Conservation (phyloP, 2,113 vertebrate genomes). For the Nematolebias whitei region DNA sequence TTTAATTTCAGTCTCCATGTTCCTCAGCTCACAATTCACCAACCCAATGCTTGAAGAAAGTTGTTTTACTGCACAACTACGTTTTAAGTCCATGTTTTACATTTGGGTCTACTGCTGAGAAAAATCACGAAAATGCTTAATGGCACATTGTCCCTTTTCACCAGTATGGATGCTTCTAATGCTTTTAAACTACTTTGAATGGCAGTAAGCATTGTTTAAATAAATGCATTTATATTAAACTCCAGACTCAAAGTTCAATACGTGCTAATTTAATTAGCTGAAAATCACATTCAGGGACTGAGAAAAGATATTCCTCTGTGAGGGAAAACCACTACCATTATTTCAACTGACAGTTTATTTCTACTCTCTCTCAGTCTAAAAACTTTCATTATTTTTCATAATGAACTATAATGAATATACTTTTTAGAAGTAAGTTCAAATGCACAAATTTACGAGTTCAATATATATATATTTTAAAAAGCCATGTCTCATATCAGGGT, state of each 20-base stretch:
- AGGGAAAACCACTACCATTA: not conserved
- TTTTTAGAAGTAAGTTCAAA: too few relatives aligned
- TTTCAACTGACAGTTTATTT: not conserved
- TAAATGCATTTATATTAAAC: not conserved
- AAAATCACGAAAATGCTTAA: not conserved
- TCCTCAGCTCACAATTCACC: not conserved
- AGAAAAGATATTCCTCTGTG: not conserved
- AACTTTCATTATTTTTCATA: too few relatives aligned
- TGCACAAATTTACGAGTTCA: too few relatives aligned
- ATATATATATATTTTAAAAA: too few relatives aligned
- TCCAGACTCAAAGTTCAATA: slow-evolving; percentile 5
- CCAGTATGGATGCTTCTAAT: not conserved
- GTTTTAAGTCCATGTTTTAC: not conserved
- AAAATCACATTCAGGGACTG: slow-evolving; percentile 5
- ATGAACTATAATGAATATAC: too few relatives aligned
- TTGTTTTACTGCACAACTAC: too few relatives aligned
- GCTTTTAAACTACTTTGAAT: not conserved
- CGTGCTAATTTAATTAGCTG: slow-evolving; percentile 8
- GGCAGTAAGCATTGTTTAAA: not conserved
- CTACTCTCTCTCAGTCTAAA: not conserved
- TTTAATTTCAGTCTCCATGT: not conserved
- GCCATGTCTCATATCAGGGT: too few relatives aligned
- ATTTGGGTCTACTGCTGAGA: not conserved
- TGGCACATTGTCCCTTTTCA: not conserved
- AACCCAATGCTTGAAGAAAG: too few relatives aligned